A percentile compares a stretch with the other conserved stretches of the same genome.
phyloP scores from a whole-genome alignment of 2,797 vertebrate genomes.

The Channallabes apus region DNA sequence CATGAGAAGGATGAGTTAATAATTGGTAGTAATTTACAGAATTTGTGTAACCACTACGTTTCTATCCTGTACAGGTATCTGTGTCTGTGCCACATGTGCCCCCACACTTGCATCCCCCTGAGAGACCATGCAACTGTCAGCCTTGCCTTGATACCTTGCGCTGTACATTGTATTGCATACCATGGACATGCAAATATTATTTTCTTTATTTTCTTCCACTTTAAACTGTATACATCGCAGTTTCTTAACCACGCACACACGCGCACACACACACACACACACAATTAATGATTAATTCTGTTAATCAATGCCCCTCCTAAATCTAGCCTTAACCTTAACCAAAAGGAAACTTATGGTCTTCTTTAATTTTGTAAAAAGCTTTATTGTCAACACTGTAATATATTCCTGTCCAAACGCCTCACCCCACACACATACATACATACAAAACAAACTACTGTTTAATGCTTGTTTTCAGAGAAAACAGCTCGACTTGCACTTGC shows the following conservation, averaged over 20 bases:
- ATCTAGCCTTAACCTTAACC: neutral
- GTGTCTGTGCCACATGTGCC: neutral
- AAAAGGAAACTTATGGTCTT: neutral
- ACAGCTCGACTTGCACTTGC: neutral
- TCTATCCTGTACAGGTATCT: neutral
- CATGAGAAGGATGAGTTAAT: neutral
- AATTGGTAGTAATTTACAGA: neutral
- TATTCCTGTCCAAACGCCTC: neutral
- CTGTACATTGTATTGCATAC: neutral
- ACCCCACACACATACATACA: constrained; percentile 1
- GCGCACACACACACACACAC: neutral
- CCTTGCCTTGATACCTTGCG: neutral
- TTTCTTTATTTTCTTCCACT: neutral
- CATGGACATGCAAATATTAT: neutral
- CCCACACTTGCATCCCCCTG: neutral
- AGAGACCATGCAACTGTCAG: neutral
- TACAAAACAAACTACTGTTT: constrained; percentile 2
- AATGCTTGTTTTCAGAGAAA: constrained; percentile 23
- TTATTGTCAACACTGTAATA: neutral
- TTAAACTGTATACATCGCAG: neutral
- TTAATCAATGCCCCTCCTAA: neutral
- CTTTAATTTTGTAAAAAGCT: neutral
- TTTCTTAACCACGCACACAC: neutral
- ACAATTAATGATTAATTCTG: neutral
- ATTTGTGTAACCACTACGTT: neutral